Percentiles rank a stretch among this genome's conserved stretches.
Evolutionary conservation across 2,888 invertebrate genomes (phyloP).

Genomic region (Pammene aurita): DNA sequence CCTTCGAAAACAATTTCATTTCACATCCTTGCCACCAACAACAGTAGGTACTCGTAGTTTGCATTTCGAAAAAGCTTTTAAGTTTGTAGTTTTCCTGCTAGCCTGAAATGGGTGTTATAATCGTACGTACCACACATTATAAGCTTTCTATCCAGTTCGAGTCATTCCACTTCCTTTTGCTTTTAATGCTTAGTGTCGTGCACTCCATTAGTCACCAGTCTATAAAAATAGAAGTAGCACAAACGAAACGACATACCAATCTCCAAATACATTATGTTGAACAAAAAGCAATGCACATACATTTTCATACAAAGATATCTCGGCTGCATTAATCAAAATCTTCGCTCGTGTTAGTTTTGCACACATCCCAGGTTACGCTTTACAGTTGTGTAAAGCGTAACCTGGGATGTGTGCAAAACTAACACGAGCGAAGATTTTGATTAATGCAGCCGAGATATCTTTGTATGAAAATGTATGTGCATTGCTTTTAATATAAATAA

Average conservation of each 20-base stretch:
- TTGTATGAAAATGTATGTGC: constrained; percentile 13
- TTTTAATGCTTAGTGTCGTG: background rate
- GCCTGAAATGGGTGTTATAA: background rate
- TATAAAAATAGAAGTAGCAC: background rate
- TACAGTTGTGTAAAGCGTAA: constrained; percentile 12
- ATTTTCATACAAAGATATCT: constrained; percentile 3
- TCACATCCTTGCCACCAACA: too few relatives aligned
- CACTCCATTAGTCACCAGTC: constrained; percentile 3
- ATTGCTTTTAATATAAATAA: constrained; percentile 26
- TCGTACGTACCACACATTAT: constrained; percentile 10
- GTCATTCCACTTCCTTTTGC: background rate
- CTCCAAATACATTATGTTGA: background rate
- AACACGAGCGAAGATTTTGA: constrained; percentile 19
- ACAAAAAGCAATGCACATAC: constrained; percentile 26
- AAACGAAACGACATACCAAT: constrained; percentile 5
- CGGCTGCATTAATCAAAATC: constrained; percentile 5
- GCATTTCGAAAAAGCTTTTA: too few relatives aligned
- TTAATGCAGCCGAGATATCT: constrained; percentile 8
- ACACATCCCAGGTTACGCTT: constrained; percentile 11
- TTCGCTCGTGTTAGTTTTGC: constrained; percentile 26
- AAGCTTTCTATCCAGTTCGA: background rate
- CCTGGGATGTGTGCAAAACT: constrained; percentile 13
- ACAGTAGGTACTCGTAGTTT: too few relatives aligned
- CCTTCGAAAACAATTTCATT: too few relatives aligned
- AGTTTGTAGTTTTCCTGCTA: background rate